Conservation (phyloP, 2,113 vertebrate species). For the Parus major region DNA sequence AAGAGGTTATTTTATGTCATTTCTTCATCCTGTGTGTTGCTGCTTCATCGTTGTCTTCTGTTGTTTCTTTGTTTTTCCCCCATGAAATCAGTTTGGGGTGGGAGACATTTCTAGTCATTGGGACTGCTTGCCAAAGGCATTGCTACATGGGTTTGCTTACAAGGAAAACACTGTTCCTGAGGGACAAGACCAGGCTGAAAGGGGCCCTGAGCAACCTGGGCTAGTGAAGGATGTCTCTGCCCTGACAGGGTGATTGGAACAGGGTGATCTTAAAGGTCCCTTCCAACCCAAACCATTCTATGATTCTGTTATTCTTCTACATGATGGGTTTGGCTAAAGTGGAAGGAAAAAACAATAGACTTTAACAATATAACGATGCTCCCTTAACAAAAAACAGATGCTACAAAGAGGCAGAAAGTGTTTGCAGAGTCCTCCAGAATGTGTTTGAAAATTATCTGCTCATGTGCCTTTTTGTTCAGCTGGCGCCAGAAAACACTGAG, state of each 20-base stretch:
- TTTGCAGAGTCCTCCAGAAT: background rate
- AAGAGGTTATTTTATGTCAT: background rate
- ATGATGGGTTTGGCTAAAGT: background rate
- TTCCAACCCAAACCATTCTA: background rate
- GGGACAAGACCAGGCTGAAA: background rate
- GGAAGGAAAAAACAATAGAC: background rate
- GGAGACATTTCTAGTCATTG: background rate
- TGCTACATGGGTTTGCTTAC: background rate
- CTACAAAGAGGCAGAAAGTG: background rate
- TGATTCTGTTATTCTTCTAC: background rate
- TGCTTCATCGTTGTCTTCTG: background rate
- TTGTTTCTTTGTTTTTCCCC: fast-evolving
- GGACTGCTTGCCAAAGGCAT: background rate
- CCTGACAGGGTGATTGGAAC: background rate
- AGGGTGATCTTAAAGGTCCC: background rate
- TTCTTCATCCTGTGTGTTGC: background rate
- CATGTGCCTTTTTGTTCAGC: constrained; percentile 43
- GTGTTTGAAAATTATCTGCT: background rate
- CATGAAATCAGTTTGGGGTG: background rate
- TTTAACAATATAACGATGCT: background rate
- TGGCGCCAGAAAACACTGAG: constrained; percentile 89
- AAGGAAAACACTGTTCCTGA: background rate
- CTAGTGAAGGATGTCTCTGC: background rate
- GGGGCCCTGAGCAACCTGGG: background rate
- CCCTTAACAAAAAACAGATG: background rate